Evolutionary conservation across 2,888 invertebrate genomes (phyloP), one percentile per base, ranked within the genome.

Genomic region (Hyalella azteca): DNA sequence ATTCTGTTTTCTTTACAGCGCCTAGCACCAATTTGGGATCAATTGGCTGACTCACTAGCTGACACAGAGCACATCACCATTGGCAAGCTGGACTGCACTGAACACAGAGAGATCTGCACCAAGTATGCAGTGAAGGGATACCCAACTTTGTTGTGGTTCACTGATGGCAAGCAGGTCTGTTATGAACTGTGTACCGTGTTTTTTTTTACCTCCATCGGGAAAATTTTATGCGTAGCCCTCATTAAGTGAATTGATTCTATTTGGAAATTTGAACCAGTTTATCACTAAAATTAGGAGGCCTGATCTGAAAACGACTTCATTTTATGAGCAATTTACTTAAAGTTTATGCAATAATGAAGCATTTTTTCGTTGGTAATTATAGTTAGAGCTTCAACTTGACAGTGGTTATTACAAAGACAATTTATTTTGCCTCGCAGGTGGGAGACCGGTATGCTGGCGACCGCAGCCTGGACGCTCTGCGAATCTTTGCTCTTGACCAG

Each of bases 91-190:
- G 96, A 97, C 87, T 97, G 97, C 86, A 93, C 95, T 36, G 91
- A 92, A 84, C 91, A 92, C 87, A 91, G 92, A 79, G 89, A 91
- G 49, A 90, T 94, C 1, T 97, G 97, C 87, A 91, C 91, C 82
- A 92, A 92, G 85, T 93, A 93, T 87, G 93, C 94, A 85, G 92
- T 97, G 48, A 93, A 93, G 87, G 95, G 95, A 50, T 96, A 95
- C 87, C 97, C 97, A 0, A 94, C 94, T 1, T 88, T 97, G 5
- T 88, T 95, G 60, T 96, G 95, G 95, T 93, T 96, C 85, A 92
- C 93, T 87, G 92, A 95, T 88, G 96, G 96, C 22, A 92, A 94
- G 88, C 93, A 93, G 89, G 93, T 93, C 85, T 81, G 81, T 79
- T 45, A 26, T 11, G 36, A 45, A 45, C 7, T 45, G 15, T 15